Percentiles rank a stretch among this genome's conserved stretches.
Conservation (phyloP, 2,797 vertebrate genomes). For the Potorous gilbertii region DNA sequence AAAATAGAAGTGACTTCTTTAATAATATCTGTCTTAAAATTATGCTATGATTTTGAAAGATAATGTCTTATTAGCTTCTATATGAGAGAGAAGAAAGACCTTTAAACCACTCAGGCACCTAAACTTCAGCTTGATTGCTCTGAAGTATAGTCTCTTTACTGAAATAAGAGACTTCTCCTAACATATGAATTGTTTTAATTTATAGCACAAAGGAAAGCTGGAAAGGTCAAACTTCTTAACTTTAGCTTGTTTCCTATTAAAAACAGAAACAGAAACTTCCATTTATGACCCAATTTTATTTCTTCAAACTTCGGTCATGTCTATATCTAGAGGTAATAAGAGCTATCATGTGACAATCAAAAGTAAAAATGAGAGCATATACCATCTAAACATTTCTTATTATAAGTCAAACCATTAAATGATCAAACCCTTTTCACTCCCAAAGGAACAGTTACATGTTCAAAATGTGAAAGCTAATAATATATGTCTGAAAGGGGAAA, state of each 20-base stretch:
- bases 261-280: conserved; percentile 14
- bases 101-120: conserved; percentile 41
- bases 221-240: neutral
- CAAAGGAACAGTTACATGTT: neutral
- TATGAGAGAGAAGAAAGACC: conserved; percentile 40
- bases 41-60: neutral
- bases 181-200: conserved; percentile 36
- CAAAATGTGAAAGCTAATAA: neutral
- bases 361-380: neutral
- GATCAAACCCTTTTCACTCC: neutral
- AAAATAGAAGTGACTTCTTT: conserved; percentile 41
- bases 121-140: conserved; percentile 37
- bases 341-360: neutral
- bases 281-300: neutral
- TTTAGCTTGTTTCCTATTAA: conserved; percentile 41
- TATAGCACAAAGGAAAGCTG: neutral
- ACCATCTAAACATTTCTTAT: neutral
- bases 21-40: conserved; percentile 60
- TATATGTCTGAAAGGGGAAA: too few relatives aligned
- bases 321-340: neutral
- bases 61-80: neutral
- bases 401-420: too few relatives aligned
- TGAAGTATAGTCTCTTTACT: neutral
- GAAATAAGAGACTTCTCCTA: neutral
- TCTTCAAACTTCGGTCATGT: neutral